Conservation (phyloP, 2,797 vertebrate species). For the Melanogrammus aeglefinus region DNA sequence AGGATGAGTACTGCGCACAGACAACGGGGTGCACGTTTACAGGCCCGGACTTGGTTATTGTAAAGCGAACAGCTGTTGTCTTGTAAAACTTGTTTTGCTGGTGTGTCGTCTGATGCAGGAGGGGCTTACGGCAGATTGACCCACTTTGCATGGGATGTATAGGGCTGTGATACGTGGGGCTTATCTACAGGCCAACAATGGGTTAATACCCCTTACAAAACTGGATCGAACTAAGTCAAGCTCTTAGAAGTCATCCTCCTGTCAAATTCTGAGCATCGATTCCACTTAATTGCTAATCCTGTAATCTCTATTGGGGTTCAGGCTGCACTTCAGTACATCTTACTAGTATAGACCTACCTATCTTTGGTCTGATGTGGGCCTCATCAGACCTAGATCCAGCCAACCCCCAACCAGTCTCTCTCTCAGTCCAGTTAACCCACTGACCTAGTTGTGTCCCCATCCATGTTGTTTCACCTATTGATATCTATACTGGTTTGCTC, state of each 20-base stretch:
- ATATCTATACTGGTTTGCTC: neutral
- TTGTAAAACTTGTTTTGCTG: neutral
- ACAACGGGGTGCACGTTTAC: too few relatives aligned
- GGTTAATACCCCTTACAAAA: neutral
- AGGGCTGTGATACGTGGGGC: slow-evolving; percentile 18
- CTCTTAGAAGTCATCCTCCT: neutral
- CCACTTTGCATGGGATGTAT: slow-evolving; percentile 44
- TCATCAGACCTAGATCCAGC: too few relatives aligned
- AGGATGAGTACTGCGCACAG: neutral
- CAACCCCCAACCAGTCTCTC: neutral
- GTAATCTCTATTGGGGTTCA: neutral
- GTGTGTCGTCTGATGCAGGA: neutral
- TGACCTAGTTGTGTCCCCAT: slow-evolving; percentile 50
- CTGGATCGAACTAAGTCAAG: neutral
- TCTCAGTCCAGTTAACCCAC: slow-evolving; percentile 24
- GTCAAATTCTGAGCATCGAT: neutral
- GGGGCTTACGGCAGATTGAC: slow-evolving; percentile 53
- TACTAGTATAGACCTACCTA: neutral
- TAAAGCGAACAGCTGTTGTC: neutral
- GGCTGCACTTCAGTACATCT: too few relatives aligned
- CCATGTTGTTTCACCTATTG: neutral
- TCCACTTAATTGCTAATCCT: neutral
- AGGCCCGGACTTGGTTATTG: neutral
- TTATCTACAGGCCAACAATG: neutral
- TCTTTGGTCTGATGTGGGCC: too few relatives aligned